These are phyloP conservation scores for Columba livia DNA, from an alignment of 2,113 vertebrate genomes.

Conservation along the genomic window DNA sequence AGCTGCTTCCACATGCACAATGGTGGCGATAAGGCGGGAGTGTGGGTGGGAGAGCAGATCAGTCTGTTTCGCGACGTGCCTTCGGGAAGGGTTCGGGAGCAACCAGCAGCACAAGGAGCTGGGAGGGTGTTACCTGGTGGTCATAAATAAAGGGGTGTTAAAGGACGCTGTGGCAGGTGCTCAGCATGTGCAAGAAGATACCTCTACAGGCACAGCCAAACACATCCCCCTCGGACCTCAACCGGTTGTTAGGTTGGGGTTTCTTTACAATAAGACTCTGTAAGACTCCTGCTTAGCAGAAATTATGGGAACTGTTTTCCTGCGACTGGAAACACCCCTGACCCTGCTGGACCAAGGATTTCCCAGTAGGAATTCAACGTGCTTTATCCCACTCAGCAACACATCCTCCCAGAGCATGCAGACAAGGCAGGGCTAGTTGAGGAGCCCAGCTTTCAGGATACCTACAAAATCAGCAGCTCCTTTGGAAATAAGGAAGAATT, in stretches of 20 bases:
- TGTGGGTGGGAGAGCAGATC: neutral
- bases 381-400: neutral
- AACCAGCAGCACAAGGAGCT: neutral
- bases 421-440: neutral
- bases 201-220: neutral
- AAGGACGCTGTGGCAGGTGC: neutral
- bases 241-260: neutral
- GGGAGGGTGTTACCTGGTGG: neutral
- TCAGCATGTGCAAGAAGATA: neutral
- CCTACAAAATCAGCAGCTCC: neutral
- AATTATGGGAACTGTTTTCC: neutral
- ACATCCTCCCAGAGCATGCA: neutral
- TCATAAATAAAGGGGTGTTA: neutral
- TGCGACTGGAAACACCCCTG: neutral
- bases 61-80: accelerated
- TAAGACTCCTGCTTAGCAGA: neutral
- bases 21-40: neutral
- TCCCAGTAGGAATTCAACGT: neutral
- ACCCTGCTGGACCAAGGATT: neutral
- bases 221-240: accelerated
- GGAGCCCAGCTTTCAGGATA: neutral
- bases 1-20: neutral
- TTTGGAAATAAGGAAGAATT: neutral
- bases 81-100: neutral
- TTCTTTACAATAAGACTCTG: neutral